These are phyloP conservation scores for Rhinolophus ferrumequinum DNA, from an alignment of 2,113 vertebrate species.

Conservation along the genomic window DNA sequence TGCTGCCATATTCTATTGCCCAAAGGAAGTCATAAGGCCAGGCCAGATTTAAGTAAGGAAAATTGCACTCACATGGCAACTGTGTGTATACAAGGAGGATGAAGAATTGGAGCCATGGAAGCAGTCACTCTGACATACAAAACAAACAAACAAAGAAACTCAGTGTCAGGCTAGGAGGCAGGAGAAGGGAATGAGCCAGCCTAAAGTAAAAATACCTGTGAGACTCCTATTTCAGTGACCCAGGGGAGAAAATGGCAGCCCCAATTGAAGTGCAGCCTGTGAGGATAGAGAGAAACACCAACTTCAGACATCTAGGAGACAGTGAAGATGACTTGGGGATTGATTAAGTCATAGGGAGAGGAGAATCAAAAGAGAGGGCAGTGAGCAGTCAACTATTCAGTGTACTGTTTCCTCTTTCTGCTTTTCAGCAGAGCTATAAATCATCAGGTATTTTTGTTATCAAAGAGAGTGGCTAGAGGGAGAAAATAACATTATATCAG, in stretches of 20 bases:
- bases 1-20: background rate
- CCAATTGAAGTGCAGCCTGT: background rate
- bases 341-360: background rate
- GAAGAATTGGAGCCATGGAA: background rate
- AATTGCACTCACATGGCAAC: background rate
- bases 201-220: background rate
- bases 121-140: background rate
- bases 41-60: background rate
- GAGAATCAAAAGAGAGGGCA: background rate
- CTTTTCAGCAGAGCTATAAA: background rate
- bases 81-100: background rate
- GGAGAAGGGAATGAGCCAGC: background rate
- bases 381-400: background rate
- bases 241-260: background rate
- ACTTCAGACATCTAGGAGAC: background rate
- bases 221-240: background rate
- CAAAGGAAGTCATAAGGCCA: background rate
- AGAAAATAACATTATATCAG: background rate
- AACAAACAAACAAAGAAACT: background rate
- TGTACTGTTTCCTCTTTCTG: background rate
- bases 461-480: slow-evolving; percentile 17
- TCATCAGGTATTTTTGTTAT: background rate
- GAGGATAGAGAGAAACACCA: background rate
- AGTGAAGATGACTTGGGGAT: background rate
- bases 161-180: background rate